Percentiles rank a stretch among this genome's conserved stretches.
phyloP scores from a whole-genome alignment of 2,797 vertebrate species.

The Helarctos malayanus region DNA sequence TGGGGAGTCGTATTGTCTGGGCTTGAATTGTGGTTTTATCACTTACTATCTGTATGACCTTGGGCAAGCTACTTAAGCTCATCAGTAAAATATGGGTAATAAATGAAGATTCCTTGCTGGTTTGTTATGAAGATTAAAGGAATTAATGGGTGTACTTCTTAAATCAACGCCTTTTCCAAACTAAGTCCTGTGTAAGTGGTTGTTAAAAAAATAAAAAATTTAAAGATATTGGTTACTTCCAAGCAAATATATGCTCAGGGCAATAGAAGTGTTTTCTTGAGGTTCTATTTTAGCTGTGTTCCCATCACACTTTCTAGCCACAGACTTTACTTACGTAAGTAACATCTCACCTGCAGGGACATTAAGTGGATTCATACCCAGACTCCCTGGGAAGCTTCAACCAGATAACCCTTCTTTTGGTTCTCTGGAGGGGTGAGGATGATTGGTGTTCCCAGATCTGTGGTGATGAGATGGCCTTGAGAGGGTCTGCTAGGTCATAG shows the following conservation, averaged over 20 bases:
- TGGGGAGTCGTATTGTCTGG: background rate
- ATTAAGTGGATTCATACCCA: background rate
- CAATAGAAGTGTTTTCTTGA: background rate
- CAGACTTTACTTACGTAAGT: background rate
- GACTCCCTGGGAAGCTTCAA: background rate
- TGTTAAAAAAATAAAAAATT: constrained; percentile 9
- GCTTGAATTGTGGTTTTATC: constrained; percentile 36
- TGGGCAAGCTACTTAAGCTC: background rate
- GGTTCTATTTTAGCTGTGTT: background rate
- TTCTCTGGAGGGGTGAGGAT: background rate
- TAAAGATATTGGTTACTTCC: background rate
- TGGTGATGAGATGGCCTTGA: background rate
- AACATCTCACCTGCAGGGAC: background rate
- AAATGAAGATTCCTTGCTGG: background rate
- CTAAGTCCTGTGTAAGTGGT: background rate
- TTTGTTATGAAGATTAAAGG: constrained; percentile 35
- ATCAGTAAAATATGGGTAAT: background rate
- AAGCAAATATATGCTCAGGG: background rate
- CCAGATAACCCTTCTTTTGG: background rate
- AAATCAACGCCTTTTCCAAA: background rate
- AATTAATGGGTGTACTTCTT: background rate
- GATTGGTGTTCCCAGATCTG: background rate
- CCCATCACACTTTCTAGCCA: background rate
- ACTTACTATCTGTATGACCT: background rate
- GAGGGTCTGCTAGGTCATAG: background rate